These are phyloP conservation scores for Andinoacara biseriatus DNA, from an alignment of 2,113 vertebrate species.

Conservation along the genomic window DNA sequence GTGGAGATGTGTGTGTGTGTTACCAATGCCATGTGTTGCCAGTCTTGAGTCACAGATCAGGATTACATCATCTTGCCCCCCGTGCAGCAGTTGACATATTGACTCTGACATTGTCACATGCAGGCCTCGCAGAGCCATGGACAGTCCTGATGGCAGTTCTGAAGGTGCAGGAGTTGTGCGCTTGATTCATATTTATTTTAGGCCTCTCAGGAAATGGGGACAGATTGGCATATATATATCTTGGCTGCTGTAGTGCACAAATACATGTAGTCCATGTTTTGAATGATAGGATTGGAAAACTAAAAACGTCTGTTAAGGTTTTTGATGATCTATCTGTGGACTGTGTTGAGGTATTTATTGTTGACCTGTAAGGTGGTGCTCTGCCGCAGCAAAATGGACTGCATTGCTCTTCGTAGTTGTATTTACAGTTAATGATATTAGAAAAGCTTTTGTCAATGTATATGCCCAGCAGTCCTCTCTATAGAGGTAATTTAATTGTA, in stretches of 20 bases:
- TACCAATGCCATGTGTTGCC: slow-evolving; percentile 49
- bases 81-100: slow-evolving; percentile 56
- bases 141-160: slow-evolving; percentile 23
- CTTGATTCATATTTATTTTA: slow-evolving; percentile 3
- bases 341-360: background rate
- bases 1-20: slow-evolving; percentile 30
- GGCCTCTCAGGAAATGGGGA: slow-evolving; percentile 10
- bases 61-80: slow-evolving; percentile 59
- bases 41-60: slow-evolving; percentile 53
- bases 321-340: background rate
- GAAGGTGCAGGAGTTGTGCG: slow-evolving; percentile 9
- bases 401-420: background rate
- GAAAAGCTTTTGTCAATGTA: slow-evolving; percentile 5
- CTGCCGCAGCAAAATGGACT: background rate
- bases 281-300: background rate
- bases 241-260: too few species aligned
- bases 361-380: background rate
- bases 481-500: slow-evolving; percentile 44
- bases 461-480: slow-evolving; percentile 12
- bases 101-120: slow-evolving; percentile 66
- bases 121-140: slow-evolving; percentile 1
- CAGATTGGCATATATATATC: background rate
- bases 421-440: slow-evolving; percentile 6
- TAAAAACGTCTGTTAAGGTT: background rate
- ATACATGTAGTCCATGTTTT: background rate